Conservation (phyloP, 2,888 invertebrate genomes). For the Lamellibrachia columna region DNA sequence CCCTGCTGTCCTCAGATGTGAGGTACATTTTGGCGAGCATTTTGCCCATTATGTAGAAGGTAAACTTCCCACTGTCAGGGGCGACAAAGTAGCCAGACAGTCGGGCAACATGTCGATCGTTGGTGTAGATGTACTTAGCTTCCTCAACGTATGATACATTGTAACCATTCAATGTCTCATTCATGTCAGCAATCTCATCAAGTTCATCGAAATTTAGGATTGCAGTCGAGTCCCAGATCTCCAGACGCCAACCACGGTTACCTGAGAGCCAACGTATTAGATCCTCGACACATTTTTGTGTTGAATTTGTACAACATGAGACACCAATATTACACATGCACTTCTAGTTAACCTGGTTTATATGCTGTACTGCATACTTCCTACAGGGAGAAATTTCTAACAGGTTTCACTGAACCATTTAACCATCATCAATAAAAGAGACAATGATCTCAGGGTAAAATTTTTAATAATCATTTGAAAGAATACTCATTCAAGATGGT, state of each 20-base stretch:
- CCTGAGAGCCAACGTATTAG: not conserved
- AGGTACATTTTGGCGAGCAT: not conserved
- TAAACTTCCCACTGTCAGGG: conserved; percentile 3
- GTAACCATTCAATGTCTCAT: not conserved
- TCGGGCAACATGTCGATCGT: not conserved
- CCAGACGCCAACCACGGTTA: not conserved
- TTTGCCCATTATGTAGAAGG: not conserved
- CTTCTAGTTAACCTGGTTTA: not conserved
- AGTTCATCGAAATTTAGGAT: not conserved
- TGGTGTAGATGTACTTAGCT: not conserved
- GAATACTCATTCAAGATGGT: not conserved
- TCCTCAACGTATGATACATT: not conserved
- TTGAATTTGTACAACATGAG: not conserved
- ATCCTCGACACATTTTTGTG: not conserved
- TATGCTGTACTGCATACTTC: not conserved
- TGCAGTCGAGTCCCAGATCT: not conserved
- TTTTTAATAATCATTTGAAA: not conserved
- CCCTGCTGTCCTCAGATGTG: not conserved
- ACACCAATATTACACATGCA: not conserved
- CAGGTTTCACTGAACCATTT: too few relatives aligned
- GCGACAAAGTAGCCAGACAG: not conserved
- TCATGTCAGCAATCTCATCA: not conserved
- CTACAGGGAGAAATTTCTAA: not conserved
- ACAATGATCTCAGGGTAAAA: not conserved
- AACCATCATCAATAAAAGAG: not conserved